Evolutionary conservation across 2,797 vertebrate species (phyloP).

Genomic region (Danio jaintianensis): DNA sequence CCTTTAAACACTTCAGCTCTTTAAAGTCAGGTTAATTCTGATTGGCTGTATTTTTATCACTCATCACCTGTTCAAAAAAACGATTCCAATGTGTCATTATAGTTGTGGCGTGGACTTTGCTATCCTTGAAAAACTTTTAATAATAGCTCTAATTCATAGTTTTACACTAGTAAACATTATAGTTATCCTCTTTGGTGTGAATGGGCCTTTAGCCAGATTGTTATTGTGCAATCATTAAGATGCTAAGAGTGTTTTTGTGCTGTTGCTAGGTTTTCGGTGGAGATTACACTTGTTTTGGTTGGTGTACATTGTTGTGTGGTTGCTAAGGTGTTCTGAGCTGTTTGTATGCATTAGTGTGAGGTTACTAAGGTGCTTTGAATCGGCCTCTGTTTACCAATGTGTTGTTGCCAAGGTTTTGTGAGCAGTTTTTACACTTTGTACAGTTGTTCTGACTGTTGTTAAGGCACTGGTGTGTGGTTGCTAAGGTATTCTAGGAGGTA

Average conservation of each 20-base stretch:
- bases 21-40: not conserved
- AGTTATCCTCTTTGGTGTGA: not conserved
- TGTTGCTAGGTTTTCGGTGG: not conserved
- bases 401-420: not conserved
- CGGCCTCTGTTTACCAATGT: too few relatives aligned
- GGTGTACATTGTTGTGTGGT: not conserved
- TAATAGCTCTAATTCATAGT: not conserved
- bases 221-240: not conserved
- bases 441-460: too few relatives aligned
- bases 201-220: not conserved
- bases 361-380: not conserved
- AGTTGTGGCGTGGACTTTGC: not conserved
- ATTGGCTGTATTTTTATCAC: constrained; percentile 4
- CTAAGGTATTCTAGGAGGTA: not conserved
- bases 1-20: not conserved
- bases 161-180: not conserved
- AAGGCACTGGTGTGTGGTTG: not conserved
- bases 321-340: not conserved
- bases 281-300: not conserved
- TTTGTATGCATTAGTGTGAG: not conserved
- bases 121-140: not conserved
- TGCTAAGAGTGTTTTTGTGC: not conserved
- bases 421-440: not conserved
- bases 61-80: not conserved
- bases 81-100: not conserved